Percentiles rank a stretch among this genome's conserved stretches.
Conservation (phyloP, 2,888 invertebrate genomes). For the Sphaeridia pumilis region DNA sequence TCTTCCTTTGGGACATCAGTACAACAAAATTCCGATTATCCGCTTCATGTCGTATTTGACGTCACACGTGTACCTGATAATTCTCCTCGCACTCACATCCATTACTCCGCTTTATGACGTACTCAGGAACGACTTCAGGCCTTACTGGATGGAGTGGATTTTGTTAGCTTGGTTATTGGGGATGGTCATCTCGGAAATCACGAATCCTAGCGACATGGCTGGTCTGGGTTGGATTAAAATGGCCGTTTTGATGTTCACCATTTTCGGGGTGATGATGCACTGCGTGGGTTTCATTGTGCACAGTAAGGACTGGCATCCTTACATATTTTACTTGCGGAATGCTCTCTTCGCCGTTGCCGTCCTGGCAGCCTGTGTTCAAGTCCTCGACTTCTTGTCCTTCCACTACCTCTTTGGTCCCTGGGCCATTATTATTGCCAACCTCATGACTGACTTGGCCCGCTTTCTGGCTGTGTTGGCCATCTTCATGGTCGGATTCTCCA, state of each 20-base stretch:
- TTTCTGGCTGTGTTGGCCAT: slow-evolving; percentile 95
- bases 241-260: slow-evolving; percentile 71
- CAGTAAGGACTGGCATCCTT: slow-evolving; percentile 57
- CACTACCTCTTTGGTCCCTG: slow-evolving; percentile 99
- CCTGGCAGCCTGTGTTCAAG: slow-evolving; percentile 91
- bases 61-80: slow-evolving; percentile 94
- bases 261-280: slow-evolving; percentile 82
- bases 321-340: slow-evolving; percentile 86
- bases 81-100: slow-evolving; percentile 77
- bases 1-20: slow-evolving; percentile 85
- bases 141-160: slow-evolving; percentile 94
- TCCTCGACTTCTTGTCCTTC: slow-evolving; percentile 93
- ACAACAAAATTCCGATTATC: slow-evolving; percentile 96
- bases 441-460: slow-evolving; percentile 85
- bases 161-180: slow-evolving; percentile 90
- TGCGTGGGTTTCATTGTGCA: slow-evolving; percentile 60
- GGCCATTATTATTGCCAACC: slow-evolving; percentile 97
- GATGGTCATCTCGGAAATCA: slow-evolving; percentile 85
- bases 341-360: slow-evolving; percentile 93
- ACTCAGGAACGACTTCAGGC: slow-evolving; percentile 54
- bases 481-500: slow-evolving; percentile 97
- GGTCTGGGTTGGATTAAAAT: slow-evolving; percentile 91
- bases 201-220: slow-evolving; percentile 94
- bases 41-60: slow-evolving; percentile 99
- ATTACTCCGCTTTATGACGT: slow-evolving; percentile 78